Evolutionary conservation across 1,140 invertebrate species (phyloP).

Genomic region (Harlomillsia oculata): DNA sequence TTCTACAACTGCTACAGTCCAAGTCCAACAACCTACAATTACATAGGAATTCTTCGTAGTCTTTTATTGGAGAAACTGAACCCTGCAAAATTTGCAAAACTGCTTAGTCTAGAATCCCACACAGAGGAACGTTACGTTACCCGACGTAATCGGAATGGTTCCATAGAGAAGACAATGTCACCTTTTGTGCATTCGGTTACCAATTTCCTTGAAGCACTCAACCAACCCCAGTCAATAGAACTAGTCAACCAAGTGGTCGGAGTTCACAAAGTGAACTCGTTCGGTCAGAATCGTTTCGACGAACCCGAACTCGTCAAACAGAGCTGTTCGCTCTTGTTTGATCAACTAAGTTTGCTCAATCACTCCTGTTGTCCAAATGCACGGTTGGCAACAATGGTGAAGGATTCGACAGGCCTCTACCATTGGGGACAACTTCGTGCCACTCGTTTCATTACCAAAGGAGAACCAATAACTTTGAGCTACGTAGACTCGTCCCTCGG

Average conservation of each 20-base stretch:
- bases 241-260: not conserved
- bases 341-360: not conserved
- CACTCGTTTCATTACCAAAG: not conserved
- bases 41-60: not conserved
- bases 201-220: not conserved
- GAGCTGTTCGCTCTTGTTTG: not conserved
- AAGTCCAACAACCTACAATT: not conserved
- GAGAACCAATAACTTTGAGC: not conserved
- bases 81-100: too few species aligned
- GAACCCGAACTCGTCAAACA: not conserved
- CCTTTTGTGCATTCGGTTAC: not conserved
- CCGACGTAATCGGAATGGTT: not conserved
- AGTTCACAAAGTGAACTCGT: not conserved
- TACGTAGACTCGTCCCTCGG: not conserved
- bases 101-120: too few species aligned
- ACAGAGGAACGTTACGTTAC: not conserved
- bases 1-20: too few species aligned
- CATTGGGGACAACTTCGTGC: too few species aligned
- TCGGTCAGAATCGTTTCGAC: not conserved
- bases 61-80: too few species aligned
- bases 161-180: not conserved
- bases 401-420: not conserved
- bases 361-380: not conserved
- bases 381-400: not conserved
- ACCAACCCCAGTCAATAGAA: not conserved